These are phyloP conservation scores for Manacus vitellinus DNA, from an alignment of 2,113 vertebrate genomes.

Conservation along the genomic window DNA sequence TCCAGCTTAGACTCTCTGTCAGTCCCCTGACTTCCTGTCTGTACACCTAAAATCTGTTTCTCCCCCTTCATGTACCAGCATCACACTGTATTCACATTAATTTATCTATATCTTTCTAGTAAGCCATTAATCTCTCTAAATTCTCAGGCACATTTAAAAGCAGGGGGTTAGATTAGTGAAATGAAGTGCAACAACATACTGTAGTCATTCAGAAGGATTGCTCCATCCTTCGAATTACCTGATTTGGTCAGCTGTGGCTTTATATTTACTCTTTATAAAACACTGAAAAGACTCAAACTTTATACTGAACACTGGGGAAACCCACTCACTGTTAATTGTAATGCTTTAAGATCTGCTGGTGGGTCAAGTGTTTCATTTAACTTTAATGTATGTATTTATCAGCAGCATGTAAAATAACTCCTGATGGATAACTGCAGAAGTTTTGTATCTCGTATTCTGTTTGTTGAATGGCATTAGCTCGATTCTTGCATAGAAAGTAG, in stretches of 20 bases:
- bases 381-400: neutral
- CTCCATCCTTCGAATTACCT: neutral
- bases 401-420: neutral
- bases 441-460: neutral
- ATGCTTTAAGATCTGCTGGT: neutral
- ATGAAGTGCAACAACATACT: neutral
- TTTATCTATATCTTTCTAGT: neutral
- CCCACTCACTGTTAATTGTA: neutral
- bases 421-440: neutral
- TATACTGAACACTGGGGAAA: neutral
- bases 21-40: neutral
- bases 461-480: neutral
- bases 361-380: neutral
- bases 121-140: neutral
- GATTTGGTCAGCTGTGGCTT: neutral
- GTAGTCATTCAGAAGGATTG: neutral
- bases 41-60: neutral
- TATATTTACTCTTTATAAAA: neutral
- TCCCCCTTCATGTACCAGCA: neutral
- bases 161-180: neutral
- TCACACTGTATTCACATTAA: neutral
- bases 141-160: neutral
- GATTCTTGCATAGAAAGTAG: neutral
- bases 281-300: neutral
- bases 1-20: neutral